Percentiles rank a stretch among this genome's conserved stretches.
Conservation (phyloP, 2,888 invertebrate genomes). For the Andrena flavipes region DNA sequence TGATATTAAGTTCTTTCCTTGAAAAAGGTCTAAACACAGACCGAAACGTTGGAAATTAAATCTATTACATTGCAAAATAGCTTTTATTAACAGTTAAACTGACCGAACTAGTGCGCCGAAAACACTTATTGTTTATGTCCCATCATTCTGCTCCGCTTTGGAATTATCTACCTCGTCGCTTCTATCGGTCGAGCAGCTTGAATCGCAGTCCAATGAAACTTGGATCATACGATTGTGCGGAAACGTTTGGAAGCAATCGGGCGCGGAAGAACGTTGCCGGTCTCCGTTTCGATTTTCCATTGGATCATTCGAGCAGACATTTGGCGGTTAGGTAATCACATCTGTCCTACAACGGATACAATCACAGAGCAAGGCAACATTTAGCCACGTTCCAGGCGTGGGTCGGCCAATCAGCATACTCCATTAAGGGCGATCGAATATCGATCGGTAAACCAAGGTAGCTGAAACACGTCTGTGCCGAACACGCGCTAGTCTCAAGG, state of each 20-base stretch:
- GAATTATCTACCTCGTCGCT: not conserved
- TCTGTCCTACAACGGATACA: slow-evolving; percentile 27
- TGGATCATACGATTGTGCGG: not conserved
- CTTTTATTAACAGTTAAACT: too few relatives aligned
- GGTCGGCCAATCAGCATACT: slow-evolving; percentile 51
- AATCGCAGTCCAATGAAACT: not conserved
- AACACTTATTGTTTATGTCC: too few relatives aligned
- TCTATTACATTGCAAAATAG: too few relatives aligned
- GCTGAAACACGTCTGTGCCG: slow-evolving; percentile 26
- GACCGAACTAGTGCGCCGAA: too few relatives aligned
- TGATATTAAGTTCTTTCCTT: too few relatives aligned
- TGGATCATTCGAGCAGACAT: not conserved
- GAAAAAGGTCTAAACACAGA: too few relatives aligned
- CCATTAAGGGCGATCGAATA: slow-evolving; percentile 56
- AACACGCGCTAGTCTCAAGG: slow-evolving; percentile 24
- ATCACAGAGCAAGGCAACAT: slow-evolving; percentile 41
- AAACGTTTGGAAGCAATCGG: not conserved
- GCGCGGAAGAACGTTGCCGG: not conserved
- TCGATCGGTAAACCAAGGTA: slow-evolving; percentile 37
- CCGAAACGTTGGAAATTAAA: too few relatives aligned
- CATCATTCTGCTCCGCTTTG: not conserved
- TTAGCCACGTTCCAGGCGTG: slow-evolving; percentile 33
- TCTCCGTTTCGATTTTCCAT: slow-evolving; percentile 1
- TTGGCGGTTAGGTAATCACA: slow-evolving; percentile 22
- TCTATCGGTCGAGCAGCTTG: not conserved